These are phyloP conservation scores for Anadara kagoshimensis DNA, from an alignment of 1,140 invertebrate genomes.

Conservation along the genomic window DNA sequence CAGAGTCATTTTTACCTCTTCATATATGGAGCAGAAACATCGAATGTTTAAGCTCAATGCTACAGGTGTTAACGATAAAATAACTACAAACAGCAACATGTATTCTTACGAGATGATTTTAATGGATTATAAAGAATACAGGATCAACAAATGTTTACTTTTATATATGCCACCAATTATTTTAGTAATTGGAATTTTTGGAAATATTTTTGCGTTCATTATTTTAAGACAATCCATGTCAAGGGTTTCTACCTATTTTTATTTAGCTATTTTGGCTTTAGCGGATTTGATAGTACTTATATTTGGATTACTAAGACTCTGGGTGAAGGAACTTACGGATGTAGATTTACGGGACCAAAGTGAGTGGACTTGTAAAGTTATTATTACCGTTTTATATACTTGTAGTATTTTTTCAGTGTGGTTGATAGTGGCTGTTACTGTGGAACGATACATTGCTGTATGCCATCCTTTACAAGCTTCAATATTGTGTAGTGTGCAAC, in stretches of 20 bases:
- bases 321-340: conserved; percentile 57
- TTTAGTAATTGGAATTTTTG: conserved; percentile 63
- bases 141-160: conserved; percentile 53
- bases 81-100: background rate
- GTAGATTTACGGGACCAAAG: conserved; percentile 46
- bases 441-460: conserved; percentile 69
- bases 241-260: conserved; percentile 64
- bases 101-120: conserved; percentile 29
- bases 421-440: conserved; percentile 71
- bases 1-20: too few species aligned
- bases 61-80: too few species aligned
- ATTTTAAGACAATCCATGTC: conserved; percentile 49
- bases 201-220: conserved; percentile 64
- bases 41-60: too few species aligned
- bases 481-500: conserved; percentile 57
- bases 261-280: conserved; percentile 60
- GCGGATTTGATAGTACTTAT: conserved; percentile 64
- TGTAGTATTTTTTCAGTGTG: conserved; percentile 68
- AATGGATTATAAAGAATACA: conserved; percentile 49
- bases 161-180: conserved; percentile 60
- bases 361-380: conserved; percentile 62
- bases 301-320: conserved; percentile 63
- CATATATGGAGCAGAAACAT: too few species aligned
- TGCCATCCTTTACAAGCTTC: conserved; percentile 63
- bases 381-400: conserved; percentile 57